Evolutionary conservation across 1,140 invertebrate species (phyloP).

Genomic region (Ephestia elutella): DNA sequence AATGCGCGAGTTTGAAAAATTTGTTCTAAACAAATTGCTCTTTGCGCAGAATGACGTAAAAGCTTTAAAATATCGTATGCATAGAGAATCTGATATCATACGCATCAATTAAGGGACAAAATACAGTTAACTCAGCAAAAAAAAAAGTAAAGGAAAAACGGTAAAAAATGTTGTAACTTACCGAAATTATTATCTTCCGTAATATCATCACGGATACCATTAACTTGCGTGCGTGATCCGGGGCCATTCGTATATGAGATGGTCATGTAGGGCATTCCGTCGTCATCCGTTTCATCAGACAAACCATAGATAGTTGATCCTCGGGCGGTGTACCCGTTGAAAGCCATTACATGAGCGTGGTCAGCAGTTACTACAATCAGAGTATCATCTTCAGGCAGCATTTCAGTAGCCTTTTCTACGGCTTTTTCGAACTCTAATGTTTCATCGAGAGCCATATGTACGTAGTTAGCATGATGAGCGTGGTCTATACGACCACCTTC

Average conservation of each 20-base stretch:
- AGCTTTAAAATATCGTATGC: too few species aligned
- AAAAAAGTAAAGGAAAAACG: too few species aligned
- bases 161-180: neutral
- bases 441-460: conserved; percentile 2
- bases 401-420: neutral
- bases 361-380: conserved; percentile 5
- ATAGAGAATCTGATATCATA: too few species aligned
- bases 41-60: too few species aligned
- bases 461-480: conserved; percentile 5
- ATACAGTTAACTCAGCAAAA: too few species aligned
- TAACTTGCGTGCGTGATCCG: neutral
- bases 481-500: conserved; percentile 9
- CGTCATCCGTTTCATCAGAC: neutral
- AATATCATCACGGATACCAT: neutral
- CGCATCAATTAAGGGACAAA: too few species aligned
- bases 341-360: conserved; percentile 3
- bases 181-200: neutral
- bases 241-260: conserved; percentile 4
- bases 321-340: neutral
- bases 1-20: too few species aligned
- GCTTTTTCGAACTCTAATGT: neutral
- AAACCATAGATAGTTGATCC: neutral
- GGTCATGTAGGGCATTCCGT: conserved; percentile 2
- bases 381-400: conserved; percentile 4
- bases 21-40: too few species aligned